A percentile compares a stretch with the other conserved stretches of the same genome.
phyloP scores from a whole-genome alignment of 2,113 vertebrate species.

The Mesoclemmys tuberculata region DNA sequence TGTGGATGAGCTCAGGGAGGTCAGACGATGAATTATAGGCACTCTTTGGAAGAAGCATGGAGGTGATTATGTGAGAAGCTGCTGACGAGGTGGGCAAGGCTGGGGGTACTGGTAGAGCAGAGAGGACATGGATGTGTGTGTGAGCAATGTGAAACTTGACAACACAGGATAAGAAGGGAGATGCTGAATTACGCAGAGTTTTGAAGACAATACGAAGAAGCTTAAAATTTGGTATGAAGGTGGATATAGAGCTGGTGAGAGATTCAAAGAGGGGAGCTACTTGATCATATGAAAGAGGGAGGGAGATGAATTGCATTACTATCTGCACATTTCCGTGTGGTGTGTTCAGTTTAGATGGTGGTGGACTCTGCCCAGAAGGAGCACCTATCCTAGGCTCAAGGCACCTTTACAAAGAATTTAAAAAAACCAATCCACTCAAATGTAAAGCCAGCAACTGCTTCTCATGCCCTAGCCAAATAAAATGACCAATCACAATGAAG shows the following conservation, averaged over 20 bases:
- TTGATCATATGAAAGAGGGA: not conserved
- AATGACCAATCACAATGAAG: slow-evolving; percentile 15
- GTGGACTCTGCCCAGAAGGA: not conserved
- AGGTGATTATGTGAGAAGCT: not conserved
- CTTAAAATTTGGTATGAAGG: not conserved
- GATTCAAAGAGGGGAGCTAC: not conserved
- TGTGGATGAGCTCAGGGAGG: not conserved
- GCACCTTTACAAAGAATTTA: not conserved
- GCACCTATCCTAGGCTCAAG: not conserved
- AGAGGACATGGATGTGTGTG: not conserved
- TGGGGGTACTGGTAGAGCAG: not conserved
- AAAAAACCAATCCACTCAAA: slow-evolving; percentile 6
- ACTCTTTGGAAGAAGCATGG: not conserved
- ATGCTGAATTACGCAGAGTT: accelerated
- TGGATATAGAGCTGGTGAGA: not conserved
- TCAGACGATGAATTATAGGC: too few species aligned
- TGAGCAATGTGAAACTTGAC: not conserved
- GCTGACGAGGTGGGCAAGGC: not conserved
- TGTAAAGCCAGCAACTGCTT: not conserved
- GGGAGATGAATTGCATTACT: not conserved
- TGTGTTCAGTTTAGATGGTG: not conserved
- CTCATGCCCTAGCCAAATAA: slow-evolving; percentile 1
- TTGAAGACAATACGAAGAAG: not conserved
- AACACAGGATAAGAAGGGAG: not conserved
- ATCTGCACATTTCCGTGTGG: not conserved